phyloP scores from a whole-genome alignment of 2,888 invertebrate species.

The Phragmatobia fuliginosa region DNA sequence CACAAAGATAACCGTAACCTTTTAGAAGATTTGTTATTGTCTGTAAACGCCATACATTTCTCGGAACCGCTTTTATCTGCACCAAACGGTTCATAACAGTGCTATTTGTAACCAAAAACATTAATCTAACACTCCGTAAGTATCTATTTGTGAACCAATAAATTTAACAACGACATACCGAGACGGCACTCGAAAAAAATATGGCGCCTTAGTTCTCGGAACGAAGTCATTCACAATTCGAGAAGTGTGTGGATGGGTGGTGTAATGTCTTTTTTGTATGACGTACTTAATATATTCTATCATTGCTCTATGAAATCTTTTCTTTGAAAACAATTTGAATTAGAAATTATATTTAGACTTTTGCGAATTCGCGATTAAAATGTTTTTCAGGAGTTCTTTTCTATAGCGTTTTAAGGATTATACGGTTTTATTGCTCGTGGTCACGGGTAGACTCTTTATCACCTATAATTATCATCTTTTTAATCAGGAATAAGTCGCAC shows the following conservation, averaged over 20 bases:
- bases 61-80: slow-evolving; percentile 7
- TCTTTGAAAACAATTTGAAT: neutral
- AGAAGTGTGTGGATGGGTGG: slow-evolving; percentile 14
- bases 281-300: neutral
- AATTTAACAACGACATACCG: slow-evolving; percentile 31
- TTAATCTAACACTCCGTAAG: slow-evolving; percentile 24
- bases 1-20: neutral
- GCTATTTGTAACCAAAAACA: slow-evolving; percentile 27
- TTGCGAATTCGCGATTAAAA: no score
- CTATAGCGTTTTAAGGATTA: no score
- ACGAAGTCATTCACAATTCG: slow-evolving; percentile 22
- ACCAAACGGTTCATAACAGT: slow-evolving; percentile 15
- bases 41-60: slow-evolving; percentile 8
- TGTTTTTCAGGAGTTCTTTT: no score
- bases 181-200: slow-evolving; percentile 34
- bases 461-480: no score
- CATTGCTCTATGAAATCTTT: neutral
- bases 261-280: slow-evolving; percentile 3
- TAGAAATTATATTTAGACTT: no score
- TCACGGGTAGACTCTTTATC: no score
- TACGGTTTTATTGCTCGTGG: no score
- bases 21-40: slow-evolving; percentile 9
- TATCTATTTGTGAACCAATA: slow-evolving; percentile 41
- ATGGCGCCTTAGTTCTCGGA: slow-evolving; percentile 47
- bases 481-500: no score